Conservation (phyloP, 2,113 vertebrate species). For the Paradoxurus hermaphroditus region DNA sequence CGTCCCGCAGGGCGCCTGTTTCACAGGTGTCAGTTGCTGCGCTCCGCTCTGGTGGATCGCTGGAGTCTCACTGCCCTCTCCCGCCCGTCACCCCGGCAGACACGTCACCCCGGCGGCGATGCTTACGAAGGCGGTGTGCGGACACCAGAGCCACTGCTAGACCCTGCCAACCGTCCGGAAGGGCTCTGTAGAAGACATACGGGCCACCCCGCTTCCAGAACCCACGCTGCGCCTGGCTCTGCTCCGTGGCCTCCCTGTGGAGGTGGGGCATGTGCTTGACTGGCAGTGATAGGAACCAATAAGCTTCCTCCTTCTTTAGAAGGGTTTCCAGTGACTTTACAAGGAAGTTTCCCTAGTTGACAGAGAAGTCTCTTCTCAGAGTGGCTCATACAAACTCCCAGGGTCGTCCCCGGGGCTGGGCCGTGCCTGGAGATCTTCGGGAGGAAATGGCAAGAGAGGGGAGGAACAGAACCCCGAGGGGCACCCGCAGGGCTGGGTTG, state of each 20-base stretch:
- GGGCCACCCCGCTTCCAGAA: neutral
- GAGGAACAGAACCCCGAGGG: neutral
- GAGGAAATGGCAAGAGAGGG: neutral
- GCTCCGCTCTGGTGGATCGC: neutral
- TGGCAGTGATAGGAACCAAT: neutral
- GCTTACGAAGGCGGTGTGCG: fast-evolving
- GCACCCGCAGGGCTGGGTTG: neutral
- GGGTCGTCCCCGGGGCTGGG: neutral
- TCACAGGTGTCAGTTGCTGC: neutral
- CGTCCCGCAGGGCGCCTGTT: fast-evolving
- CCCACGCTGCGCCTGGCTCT: too few species aligned
- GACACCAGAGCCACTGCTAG: neutral
- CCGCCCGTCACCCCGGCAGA: neutral
- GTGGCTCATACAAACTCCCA: neutral
- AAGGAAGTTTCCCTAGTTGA: neutral
- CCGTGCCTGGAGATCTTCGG: neutral
- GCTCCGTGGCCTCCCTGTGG: fast-evolving
- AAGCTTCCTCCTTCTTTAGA: neutral
- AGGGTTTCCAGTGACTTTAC: neutral
- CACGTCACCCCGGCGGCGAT: fast-evolving
- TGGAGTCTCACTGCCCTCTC: neutral
- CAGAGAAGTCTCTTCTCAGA: neutral
- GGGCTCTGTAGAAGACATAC: neutral
- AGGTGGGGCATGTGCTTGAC: neutral
- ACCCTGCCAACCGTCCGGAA: neutral